A percentile compares a stretch with the other conserved stretches of the same genome.
phyloP scores from a whole-genome alignment of 92 coral and sea anemone genomes.

The Heliopora coerulea region DNA sequence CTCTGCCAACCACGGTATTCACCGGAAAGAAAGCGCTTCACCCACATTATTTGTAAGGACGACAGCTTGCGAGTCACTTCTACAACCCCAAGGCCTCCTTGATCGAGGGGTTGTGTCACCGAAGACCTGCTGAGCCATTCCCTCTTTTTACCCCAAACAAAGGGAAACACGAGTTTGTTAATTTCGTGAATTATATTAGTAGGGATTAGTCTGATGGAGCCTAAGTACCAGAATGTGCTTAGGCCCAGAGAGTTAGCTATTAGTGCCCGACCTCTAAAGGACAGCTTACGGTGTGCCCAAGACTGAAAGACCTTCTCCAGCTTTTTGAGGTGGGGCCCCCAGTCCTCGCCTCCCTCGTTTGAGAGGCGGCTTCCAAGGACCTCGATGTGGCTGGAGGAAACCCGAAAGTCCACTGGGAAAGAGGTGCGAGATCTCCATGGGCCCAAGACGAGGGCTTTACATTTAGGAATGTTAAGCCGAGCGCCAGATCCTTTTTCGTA shows the following conservation, averaged over 20 bases:
- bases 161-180: slow-evolving; percentile 4
- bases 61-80: neutral
- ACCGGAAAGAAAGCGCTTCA: slow-evolving; percentile 9
- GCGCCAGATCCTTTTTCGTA: slow-evolving; percentile 58
- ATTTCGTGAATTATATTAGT: neutral
- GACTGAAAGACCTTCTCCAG: slow-evolving; percentile 8
- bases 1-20: slow-evolving; percentile 1
- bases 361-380: slow-evolving; percentile 42
- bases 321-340: slow-evolving; percentile 42
- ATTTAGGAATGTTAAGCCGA: slow-evolving; percentile 41
- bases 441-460: slow-evolving; percentile 53
- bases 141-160: slow-evolving; percentile 15
- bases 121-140: slow-evolving; percentile 1
- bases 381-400: slow-evolving; percentile 37
- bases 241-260: slow-evolving; percentile 27
- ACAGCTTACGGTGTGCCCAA: slow-evolving; percentile 24
- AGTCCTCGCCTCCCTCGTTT: slow-evolving; percentile 32
- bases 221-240: slow-evolving; percentile 23
- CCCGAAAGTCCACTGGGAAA: slow-evolving; percentile 26
- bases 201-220: slow-evolving; percentile 10
- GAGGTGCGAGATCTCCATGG: slow-evolving; percentile 43
- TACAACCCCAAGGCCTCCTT: slow-evolving; percentile 10
- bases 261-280: slow-evolving; percentile 32
- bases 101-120: slow-evolving; percentile 1
- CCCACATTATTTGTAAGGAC: slow-evolving; percentile 13